phyloP scores from a whole-genome alignment of 2,888 invertebrate genomes.

The Ophioninae sp. region DNA sequence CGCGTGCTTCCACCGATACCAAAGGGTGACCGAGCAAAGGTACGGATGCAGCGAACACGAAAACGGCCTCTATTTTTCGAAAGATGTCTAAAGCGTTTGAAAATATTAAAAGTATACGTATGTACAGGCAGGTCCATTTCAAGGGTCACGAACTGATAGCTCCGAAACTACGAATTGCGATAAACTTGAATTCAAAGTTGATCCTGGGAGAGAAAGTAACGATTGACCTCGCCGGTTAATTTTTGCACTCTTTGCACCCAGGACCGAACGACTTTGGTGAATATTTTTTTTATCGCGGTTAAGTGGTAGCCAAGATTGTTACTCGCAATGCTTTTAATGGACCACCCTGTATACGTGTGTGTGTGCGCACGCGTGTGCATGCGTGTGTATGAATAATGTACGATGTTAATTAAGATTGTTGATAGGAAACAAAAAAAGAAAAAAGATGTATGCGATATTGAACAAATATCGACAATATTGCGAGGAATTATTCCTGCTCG shows the following conservation, averaged over 20 bases:
- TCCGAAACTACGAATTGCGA: neutral
- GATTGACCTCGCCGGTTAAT: too few relatives aligned
- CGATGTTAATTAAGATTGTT: constrained; percentile 45
- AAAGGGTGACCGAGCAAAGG: constrained; percentile 47
- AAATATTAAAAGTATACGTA: constrained; percentile 11
- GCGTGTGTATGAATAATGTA: constrained; percentile 18
- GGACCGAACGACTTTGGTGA: neutral
- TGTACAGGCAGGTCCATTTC: neutral
- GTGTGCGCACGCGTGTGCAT: neutral
- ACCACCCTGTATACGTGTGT: neutral
- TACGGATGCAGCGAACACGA: constrained; percentile 35
- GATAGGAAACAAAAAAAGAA: constrained; percentile 17
- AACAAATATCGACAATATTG: constrained; percentile 38
- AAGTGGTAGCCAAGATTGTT: neutral
- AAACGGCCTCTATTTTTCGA: constrained; percentile 54
- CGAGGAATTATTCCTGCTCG: constrained; percentile 24
- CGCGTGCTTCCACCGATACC: constrained; percentile 61
- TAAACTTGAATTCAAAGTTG: neutral
- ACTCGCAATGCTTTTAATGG: neutral
- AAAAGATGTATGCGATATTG: constrained; percentile 3
- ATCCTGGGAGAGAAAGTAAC: neutral
- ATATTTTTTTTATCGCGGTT: neutral
- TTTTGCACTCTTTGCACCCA: too few relatives aligned
- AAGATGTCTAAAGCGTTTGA: constrained; percentile 24
- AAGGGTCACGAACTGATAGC: neutral